Evolutionary conservation across 2,797 vertebrate species (phyloP).

Genomic region (Gephyroberyx darwinii): DNA sequence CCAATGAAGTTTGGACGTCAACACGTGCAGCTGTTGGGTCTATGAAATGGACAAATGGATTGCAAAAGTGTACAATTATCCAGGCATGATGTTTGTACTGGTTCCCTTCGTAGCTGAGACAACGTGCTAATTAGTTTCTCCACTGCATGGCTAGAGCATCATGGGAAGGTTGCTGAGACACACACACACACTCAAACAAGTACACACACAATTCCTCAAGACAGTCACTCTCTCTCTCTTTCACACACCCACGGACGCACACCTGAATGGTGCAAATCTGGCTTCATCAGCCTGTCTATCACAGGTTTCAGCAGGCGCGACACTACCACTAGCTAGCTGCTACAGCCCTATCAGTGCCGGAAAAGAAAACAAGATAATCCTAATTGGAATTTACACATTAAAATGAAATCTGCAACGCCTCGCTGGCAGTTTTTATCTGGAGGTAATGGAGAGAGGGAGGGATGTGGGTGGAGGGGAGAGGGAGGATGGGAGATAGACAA

Average conservation of each 20-base stretch:
- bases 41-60: constrained; percentile 4
- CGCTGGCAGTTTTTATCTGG: constrained; percentile 30
- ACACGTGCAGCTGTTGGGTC: constrained; percentile 39
- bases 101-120: constrained; percentile 14
- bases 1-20: constrained; percentile 2
- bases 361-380: constrained; percentile 62
- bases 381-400: constrained; percentile 64
- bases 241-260: not conserved
- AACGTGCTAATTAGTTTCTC: constrained; percentile 54
- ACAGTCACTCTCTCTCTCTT: too few relatives aligned
- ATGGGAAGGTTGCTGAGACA: not conserved
- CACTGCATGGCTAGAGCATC: not conserved
- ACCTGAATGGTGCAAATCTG: constrained; percentile 41
- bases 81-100: constrained; percentile 17
- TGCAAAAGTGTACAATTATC: constrained; percentile 46
- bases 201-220: not conserved
- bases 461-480: not conserved
- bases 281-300: constrained; percentile 41
- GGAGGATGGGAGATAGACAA: not conserved
- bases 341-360: constrained; percentile 44
- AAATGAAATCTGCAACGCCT: constrained; percentile 62
- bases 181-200: constrained; percentile 4
- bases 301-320: constrained; percentile 30
- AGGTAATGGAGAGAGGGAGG: constrained; percentile 2
- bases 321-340: constrained; percentile 37